Conservation (phyloP, 37 sponge, comb jelly and placozoan species). For the Mnemiopsis leidyi region DNA sequence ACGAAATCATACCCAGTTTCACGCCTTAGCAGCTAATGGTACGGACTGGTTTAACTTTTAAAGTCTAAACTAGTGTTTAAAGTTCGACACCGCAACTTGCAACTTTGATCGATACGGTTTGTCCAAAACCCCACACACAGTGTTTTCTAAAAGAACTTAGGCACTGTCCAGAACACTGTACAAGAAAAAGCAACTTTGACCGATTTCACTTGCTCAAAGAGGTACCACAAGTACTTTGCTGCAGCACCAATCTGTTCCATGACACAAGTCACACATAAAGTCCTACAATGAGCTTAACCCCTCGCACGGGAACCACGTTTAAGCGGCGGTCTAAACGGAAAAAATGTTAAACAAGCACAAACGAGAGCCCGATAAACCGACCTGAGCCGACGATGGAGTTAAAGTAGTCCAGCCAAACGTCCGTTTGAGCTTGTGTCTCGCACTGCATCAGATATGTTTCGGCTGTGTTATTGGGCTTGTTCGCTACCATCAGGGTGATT, state of each 20-base stretch:
- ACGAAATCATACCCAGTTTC: background rate
- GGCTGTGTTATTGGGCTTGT: conserved; percentile 41
- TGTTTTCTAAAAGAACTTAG: too few relatives aligned
- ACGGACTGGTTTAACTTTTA: background rate
- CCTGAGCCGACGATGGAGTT: conserved; percentile 24
- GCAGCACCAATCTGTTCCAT: background rate
- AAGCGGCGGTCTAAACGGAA: background rate
- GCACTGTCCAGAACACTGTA: too few relatives aligned
- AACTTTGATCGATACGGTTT: too few relatives aligned
- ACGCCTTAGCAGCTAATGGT: background rate
- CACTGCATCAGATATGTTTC: conserved; percentile 31
- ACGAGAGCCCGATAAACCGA: too few relatives aligned
- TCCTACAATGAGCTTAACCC: too few relatives aligned
- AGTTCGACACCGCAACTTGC: too few relatives aligned
- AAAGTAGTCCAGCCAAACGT: conserved; percentile 46
- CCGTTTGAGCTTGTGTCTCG: background rate
- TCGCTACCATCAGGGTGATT: conserved; percentile 56
- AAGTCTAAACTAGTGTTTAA: background rate
- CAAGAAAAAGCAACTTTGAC: too few relatives aligned
- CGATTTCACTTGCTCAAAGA: background rate
- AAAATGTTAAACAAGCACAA: background rate
- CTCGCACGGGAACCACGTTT: too few relatives aligned
- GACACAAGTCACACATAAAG: background rate
- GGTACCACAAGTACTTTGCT: background rate
- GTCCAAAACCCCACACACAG: too few relatives aligned